phyloP scores from a whole-genome alignment of 2,888 invertebrate species.

The Yponomeuta malinellus region DNA sequence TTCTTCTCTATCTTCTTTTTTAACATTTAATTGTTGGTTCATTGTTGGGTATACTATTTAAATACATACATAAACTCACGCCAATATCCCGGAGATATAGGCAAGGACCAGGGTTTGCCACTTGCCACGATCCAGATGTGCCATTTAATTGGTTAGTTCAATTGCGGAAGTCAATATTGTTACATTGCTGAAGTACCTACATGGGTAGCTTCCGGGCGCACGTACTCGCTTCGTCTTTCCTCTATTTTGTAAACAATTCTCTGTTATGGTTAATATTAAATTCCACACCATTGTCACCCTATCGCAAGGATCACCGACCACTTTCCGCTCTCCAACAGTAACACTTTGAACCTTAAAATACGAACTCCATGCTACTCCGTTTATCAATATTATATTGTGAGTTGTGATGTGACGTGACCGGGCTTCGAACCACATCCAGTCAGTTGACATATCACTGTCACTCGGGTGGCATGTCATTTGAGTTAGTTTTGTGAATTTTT shows the following conservation, averaged over 20 bases:
- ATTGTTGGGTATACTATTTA: too few species aligned
- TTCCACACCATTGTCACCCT: constrained; percentile 10
- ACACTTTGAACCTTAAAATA: constrained; percentile 12
- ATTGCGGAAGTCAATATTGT: too few species aligned
- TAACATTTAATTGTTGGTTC: too few species aligned
- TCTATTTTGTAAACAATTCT: background rate
- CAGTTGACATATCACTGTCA: constrained; percentile 6
- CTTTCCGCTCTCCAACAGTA: background rate
- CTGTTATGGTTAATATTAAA: background rate
- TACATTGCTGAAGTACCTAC: too few species aligned
- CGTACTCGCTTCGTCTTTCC: background rate
- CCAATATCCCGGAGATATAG: too few species aligned
- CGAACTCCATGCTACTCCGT: background rate
- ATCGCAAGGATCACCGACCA: constrained; percentile 2
- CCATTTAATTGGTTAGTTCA: too few species aligned
- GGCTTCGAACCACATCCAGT: constrained; percentile 1
- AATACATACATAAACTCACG: too few species aligned
- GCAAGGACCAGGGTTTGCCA: too few species aligned
- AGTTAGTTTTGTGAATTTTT: background rate
- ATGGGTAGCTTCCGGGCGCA: background rate
- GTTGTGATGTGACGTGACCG: background rate
- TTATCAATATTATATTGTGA: background rate
- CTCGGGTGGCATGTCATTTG: background rate
- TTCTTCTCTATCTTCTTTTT: too few species aligned
- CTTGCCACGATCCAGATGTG: too few species aligned